Evolutionary conservation across 2,888 invertebrate genomes (phyloP).

Genomic region (Epicampocera succincta): DNA sequence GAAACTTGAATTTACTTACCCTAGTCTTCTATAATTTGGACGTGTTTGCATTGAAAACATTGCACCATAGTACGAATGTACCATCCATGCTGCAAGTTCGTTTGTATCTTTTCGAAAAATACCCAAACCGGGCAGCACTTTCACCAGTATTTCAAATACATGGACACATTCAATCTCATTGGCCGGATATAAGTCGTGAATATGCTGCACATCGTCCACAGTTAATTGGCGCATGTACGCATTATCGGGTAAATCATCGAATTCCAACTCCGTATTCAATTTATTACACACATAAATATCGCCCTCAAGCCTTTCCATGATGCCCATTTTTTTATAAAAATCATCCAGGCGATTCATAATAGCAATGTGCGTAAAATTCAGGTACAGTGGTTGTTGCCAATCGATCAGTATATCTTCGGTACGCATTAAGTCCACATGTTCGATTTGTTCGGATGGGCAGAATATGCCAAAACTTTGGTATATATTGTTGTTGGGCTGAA

Average conservation of each 20-base stretch:
- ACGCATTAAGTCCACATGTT: conserved; percentile 87
- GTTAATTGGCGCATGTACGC: conserved; percentile 89
- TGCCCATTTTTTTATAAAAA: conserved; percentile 85
- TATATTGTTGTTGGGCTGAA: conserved; percentile 89
- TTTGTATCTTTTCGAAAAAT: conserved; percentile 87
- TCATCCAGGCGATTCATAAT: conserved; percentile 90
- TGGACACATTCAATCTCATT: conserved; percentile 93
- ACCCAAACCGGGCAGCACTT: conserved; percentile 90
- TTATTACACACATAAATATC: conserved; percentile 90
- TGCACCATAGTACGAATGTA: conserved; percentile 94
- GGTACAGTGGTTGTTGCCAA: conserved; percentile 90
- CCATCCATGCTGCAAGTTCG: conserved; percentile 93
- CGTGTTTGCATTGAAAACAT: conserved; percentile 96
- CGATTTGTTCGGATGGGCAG: conserved; percentile 89
- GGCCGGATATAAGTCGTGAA: conserved; percentile 93
- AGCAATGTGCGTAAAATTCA: conserved; percentile 92
- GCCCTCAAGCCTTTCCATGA: conserved; percentile 89
- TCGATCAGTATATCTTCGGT: conserved; percentile 90
- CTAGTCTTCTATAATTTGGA: conserved; percentile 88
- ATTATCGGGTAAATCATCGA: conserved; percentile 86
- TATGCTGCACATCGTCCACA: conserved; percentile 90
- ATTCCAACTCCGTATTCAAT: conserved; percentile 84
- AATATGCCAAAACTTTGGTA: conserved; percentile 94
- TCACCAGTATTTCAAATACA: conserved; percentile 90
- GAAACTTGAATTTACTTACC: conserved; percentile 77